Conservation (phyloP, 1,140 invertebrate genomes). For the Drosophila saltans region DNA sequence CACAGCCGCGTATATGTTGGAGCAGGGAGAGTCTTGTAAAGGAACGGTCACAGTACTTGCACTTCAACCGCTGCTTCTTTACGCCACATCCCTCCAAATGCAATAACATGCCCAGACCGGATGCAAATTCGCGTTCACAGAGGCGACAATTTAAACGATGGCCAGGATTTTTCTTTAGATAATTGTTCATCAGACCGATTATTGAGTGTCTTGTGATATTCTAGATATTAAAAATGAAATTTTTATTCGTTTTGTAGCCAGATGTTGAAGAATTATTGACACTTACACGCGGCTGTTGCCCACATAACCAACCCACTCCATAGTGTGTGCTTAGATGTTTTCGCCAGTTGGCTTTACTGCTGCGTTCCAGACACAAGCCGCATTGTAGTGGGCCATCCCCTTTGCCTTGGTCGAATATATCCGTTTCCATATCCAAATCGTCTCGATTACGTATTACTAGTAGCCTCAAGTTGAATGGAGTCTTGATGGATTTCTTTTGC, state of each 20-base stretch:
- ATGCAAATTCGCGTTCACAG: conserved; percentile 30
- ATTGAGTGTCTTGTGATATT: not conserved
- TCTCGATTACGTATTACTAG: conserved; percentile 62
- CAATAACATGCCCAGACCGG: conserved; percentile 36
- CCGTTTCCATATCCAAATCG: conserved; percentile 52
- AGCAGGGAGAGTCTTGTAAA: not conserved
- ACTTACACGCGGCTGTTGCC: conserved; percentile 1
- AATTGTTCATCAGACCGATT: not conserved
- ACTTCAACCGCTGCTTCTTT: conserved; percentile 24
- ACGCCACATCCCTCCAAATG: conserved; percentile 42
- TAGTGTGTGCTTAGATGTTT: conserved; percentile 63
- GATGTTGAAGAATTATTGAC: not conserved
- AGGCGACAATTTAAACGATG: conserved; percentile 41
- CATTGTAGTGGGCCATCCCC: conserved; percentile 53
- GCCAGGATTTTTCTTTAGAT: not conserved
- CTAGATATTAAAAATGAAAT: not conserved
- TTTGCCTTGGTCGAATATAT: conserved; percentile 36
- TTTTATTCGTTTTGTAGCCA: too few relatives aligned
- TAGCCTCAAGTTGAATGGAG: conserved; percentile 49
- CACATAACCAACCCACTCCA: conserved; percentile 66
- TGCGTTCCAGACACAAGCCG: conserved; percentile 62
- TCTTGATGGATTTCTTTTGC: not conserved
- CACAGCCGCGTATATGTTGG: not conserved
- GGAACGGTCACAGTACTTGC: conserved; percentile 7
- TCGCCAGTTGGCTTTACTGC: conserved; percentile 34